Evolutionary conservation across 2,797 vertebrate species (phyloP).

Genomic region (Petrocephalus sullivani): DNA sequence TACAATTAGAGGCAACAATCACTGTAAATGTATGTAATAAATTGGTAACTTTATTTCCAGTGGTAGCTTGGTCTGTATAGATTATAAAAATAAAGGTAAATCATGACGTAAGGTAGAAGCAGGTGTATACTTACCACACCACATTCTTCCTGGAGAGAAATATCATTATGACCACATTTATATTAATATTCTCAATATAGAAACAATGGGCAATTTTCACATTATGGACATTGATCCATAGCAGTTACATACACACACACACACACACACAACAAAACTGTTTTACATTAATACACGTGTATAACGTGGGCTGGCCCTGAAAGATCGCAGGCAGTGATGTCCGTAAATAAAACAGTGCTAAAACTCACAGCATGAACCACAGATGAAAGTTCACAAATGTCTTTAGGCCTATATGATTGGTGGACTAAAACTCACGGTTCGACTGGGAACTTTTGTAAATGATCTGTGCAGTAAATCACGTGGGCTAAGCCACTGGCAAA

Average conservation of each 20-base stretch:
- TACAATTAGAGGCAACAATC: neutral
- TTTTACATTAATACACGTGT: no score
- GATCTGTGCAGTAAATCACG: neutral
- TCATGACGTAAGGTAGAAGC: neutral
- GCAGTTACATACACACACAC: no score
- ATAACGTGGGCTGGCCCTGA: no score
- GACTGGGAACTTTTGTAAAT: neutral
- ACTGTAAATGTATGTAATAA: neutral
- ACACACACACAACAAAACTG: no score
- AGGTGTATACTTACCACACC: neutral
- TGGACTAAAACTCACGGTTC: neutral
- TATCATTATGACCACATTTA: neutral
- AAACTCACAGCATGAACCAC: neutral
- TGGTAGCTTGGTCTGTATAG: neutral
- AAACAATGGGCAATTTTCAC: neutral
- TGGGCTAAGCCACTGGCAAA: neutral
- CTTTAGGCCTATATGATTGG: neutral
- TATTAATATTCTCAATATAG: neutral
- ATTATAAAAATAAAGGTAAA: neutral
- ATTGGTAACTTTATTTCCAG: neutral
- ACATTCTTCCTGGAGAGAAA: conserved; percentile 3
- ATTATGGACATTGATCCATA: no score
- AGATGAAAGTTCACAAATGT: neutral
- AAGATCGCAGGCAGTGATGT: no score
- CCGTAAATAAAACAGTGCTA: neutral